phyloP scores from a whole-genome alignment of 2,888 invertebrate genomes.

The Camponotus fellah region DNA sequence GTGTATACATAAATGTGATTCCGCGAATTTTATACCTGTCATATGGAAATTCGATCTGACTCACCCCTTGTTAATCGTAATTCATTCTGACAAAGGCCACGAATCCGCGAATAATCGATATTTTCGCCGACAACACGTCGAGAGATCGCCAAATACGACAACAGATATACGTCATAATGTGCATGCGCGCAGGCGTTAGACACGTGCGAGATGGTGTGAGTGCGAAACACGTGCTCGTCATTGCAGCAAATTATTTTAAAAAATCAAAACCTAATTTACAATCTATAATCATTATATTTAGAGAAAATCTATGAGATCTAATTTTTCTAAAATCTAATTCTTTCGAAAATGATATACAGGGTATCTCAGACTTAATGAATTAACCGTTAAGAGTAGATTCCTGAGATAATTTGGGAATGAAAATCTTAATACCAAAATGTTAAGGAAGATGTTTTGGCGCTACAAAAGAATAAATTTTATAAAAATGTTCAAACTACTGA shows the following conservation, averaged over 20 bases:
- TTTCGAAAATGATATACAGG: too few species aligned
- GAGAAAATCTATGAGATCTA: too few species aligned
- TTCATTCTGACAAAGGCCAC: conserved; percentile 44
- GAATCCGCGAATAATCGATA: conserved; percentile 51
- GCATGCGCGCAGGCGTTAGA: not conserved
- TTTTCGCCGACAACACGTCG: conserved; percentile 61
- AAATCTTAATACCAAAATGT: too few species aligned
- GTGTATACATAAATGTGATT: not conserved
- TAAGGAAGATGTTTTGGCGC: too few species aligned
- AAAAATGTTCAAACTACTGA: too few species aligned
- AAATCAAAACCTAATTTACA: not conserved
- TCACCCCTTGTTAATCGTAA: conserved; percentile 53
- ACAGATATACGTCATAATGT: conserved; percentile 11
- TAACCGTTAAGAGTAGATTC: too few species aligned
- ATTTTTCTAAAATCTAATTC: too few species aligned
- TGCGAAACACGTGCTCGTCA: conserved; percentile 8
- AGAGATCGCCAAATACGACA: conserved; percentile 59
- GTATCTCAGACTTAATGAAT: too few species aligned
- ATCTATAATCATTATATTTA: not conserved
- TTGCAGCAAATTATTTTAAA: not conserved
- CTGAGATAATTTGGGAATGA: too few species aligned
- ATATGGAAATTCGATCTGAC: conserved; percentile 49
- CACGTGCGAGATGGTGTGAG: not conserved
- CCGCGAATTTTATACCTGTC: not conserved
- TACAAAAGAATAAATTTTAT: too few species aligned